phyloP scores from a whole-genome alignment of 1,140 invertebrate species.

The Drosophila tani region DNA sequence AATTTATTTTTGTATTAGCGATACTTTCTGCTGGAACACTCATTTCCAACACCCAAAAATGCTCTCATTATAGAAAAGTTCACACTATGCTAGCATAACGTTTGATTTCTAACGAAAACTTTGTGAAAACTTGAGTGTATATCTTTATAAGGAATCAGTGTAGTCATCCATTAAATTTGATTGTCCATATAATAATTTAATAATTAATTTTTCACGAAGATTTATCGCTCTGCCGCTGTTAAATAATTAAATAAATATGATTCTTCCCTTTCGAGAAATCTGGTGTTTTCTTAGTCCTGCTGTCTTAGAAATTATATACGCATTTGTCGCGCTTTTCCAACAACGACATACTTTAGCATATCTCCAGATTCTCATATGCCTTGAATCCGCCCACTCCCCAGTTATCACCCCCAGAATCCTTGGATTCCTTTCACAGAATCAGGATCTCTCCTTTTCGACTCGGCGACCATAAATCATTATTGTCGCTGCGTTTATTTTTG shows the following conservation, averaged over 20 bases:
- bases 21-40: no score
- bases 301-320: constrained; percentile 56
- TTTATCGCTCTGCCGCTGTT: constrained; percentile 35
- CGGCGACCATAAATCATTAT: constrained; percentile 68
- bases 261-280: background rate
- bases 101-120: constrained; percentile 42
- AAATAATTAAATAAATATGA: constrained; percentile 33
- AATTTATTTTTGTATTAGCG: no score
- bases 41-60: no score
- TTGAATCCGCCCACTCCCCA: constrained; percentile 1
- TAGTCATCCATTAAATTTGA: background rate
- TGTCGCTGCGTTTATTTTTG: constrained; percentile 75
- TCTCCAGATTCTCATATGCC: constrained; percentile 58
- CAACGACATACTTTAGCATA: constrained; percentile 49
- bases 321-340: constrained; percentile 70
- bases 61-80: constrained; percentile 1
- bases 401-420: constrained; percentile 7
- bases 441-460: constrained; percentile 47
- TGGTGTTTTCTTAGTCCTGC: constrained; percentile 1
- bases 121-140: constrained; percentile 13
- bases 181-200: constrained; percentile 11
- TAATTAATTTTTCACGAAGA: constrained; percentile 22
- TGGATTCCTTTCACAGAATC: constrained; percentile 28
- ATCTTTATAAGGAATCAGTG: background rate
- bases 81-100: constrained; percentile 41